Evolutionary conservation across 2,888 invertebrate genomes (phyloP), one percentile per base, ranked within the genome.

Genomic region (Epinotia bilunana): DNA sequence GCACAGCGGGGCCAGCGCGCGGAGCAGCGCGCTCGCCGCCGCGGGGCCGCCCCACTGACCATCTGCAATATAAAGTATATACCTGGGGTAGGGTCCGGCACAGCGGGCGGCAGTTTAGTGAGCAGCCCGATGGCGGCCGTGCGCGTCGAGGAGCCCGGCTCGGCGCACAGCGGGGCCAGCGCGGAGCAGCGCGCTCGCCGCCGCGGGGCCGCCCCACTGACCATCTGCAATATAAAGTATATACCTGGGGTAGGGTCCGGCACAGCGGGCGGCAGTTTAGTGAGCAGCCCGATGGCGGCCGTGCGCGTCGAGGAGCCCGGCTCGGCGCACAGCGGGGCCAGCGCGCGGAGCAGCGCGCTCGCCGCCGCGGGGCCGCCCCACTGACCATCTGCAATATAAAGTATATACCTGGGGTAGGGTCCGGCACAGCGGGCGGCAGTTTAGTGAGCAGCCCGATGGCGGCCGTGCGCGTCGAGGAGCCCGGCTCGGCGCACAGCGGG

Each of bases 81-180:
- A 73, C 73, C 73, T 9, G 68, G 69, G 11, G 68, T 33, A 18
- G 73, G 73, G 46, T 74, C 69, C 12, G 68, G 91, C 62, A 58
- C 65, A 20, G 69, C 43, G 12, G 74, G 70, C 58, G 77, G 73
- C 69, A 74, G 74, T 63, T 70, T 74, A 46, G 74, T 13, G 49
- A 74, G 69, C 63, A 74, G 94, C 69, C 95, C 92, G 81, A 98
- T 96, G 16, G 98, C 96, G 72, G 96, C 92, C 71, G 95, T 92
- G 53, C 99, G 95, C 75, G 97, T 95, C 79, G 95, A 82, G 20
- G 85, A 85, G 86, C 88, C 88, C 69, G 87, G 90, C 72, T 95
- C 91, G 80, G 95, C 95, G 76, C 85, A 84, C 83, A 95, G 86
- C 83, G 89, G 85, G 79, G 92, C 90, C 83, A 91, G 93, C 90